These are phyloP conservation scores for Diplodus sargus DNA, from an alignment of 2,797 vertebrate species.

Conservation along the genomic window DNA sequence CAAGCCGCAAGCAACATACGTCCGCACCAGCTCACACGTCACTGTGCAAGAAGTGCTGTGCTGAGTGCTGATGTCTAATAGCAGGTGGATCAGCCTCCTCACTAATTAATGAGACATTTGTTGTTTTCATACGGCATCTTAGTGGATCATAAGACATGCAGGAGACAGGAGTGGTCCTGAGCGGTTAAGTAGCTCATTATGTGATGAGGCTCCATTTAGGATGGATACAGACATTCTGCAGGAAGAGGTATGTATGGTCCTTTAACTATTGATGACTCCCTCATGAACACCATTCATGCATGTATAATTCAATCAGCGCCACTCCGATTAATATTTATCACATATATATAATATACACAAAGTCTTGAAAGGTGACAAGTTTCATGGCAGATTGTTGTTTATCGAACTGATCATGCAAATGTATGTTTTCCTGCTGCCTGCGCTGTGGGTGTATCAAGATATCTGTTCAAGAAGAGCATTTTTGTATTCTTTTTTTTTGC, in stretches of 20 bases:
- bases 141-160: slow-evolving; percentile 68
- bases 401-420: slow-evolving; percentile 34
- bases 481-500: slow-evolving; percentile 9
- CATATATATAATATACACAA: slow-evolving; percentile 9
- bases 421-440: slow-evolving; percentile 7
- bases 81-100: slow-evolving; percentile 34
- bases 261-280: slow-evolving; percentile 81
- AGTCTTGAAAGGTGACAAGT: slow-evolving; percentile 61
- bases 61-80: slow-evolving; percentile 27
- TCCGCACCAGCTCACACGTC: background rate
- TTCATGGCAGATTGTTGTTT: slow-evolving; percentile 6
- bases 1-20: background rate
- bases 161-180: slow-evolving; percentile 61
- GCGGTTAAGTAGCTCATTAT: slow-evolving; percentile 71
- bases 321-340: slow-evolving; percentile 76
- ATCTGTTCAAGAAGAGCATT: background rate
- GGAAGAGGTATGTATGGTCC: slow-evolving; percentile 74
- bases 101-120: slow-evolving; percentile 66
- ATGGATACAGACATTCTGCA: slow-evolving; percentile 59
- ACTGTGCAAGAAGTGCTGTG: background rate
- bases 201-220: slow-evolving; percentile 65
- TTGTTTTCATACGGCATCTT: slow-evolving; percentile 57
- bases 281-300: slow-evolving; percentile 79
- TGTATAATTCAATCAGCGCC: slow-evolving; percentile 80
- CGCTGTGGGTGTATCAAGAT: background rate